These are phyloP conservation scores for Agrypnia vestita DNA, from an alignment of 1,140 invertebrate species.

Conservation along the genomic window DNA sequence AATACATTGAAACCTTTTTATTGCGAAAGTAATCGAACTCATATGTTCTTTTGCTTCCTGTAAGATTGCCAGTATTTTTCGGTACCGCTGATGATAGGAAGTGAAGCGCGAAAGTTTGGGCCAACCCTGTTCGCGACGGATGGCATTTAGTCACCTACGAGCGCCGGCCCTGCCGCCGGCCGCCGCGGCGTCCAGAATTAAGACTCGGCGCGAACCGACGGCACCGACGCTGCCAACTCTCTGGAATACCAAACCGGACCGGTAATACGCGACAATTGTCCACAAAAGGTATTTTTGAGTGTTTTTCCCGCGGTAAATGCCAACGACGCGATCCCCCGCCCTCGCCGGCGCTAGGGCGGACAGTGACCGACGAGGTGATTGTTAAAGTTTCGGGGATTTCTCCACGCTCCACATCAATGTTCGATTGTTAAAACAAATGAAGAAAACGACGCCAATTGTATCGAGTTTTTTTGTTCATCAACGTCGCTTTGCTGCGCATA, in stretches of 20 bases:
- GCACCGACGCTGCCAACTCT: conserved; percentile 30
- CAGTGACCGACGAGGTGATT: too few relatives aligned
- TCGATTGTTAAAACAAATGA: too few relatives aligned
- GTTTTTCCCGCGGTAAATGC: neutral
- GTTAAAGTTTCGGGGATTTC: too few relatives aligned
- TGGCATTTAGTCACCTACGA: conserved; percentile 40
- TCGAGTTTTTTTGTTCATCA: too few relatives aligned
- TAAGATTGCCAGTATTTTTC: too few relatives aligned
- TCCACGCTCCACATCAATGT: too few relatives aligned
- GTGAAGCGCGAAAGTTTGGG: neutral
- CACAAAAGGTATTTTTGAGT: conserved; percentile 33
- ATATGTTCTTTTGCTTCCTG: too few relatives aligned
- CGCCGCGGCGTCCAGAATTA: conserved; percentile 24
- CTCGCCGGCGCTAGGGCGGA: neutral
- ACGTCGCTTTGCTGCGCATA: too few relatives aligned
- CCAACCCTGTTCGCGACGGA: conserved; percentile 15
- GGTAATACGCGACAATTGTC: conserved; percentile 13
- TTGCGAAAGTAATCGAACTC: too few relatives aligned
- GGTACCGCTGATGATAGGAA: too few relatives aligned
- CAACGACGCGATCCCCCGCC: neutral
- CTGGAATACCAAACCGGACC: conserved; percentile 7
- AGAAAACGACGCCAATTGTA: too few relatives aligned
- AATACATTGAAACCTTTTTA: too few relatives aligned
- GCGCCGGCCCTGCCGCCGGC: conserved; percentile 34
- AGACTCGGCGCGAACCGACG: conserved; percentile 26